A percentile compares a stretch with the other conserved stretches of the same genome.
phyloP scores from a whole-genome alignment of 2,797 vertebrate species.

The Oreochromis grahami region DNA sequence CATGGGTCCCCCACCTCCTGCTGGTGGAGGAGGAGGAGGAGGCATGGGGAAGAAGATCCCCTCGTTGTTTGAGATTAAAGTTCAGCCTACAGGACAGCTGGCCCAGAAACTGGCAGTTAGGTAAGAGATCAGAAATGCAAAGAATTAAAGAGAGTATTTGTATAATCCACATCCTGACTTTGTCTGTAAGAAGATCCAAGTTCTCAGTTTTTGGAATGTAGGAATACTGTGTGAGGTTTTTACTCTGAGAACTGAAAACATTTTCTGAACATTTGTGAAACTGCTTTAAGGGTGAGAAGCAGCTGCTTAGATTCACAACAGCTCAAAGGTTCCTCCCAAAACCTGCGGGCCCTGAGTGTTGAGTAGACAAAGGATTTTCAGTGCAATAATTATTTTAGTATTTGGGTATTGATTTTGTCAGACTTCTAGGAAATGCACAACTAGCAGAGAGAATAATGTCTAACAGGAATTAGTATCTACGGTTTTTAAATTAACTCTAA shows the following conservation, averaged over 20 bases:
- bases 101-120: constrained; percentile 93
- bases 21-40: constrained; percentile 27
- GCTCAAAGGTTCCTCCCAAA: neutral
- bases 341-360: neutral
- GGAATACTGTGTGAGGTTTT: neutral
- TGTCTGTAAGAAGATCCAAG: neutral
- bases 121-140: constrained; percentile 59
- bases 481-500: neutral
- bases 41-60: constrained; percentile 85
- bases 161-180: neutral
- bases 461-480: neutral
- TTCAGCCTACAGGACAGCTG: constrained; percentile 91
- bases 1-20: constrained; percentile 75
- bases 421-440: neutral
- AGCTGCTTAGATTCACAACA: neutral
- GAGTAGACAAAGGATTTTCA: neutral
- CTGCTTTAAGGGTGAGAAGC: neutral
- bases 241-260: neutral
- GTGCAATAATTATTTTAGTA: neutral
- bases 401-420: neutral
- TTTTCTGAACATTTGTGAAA: neutral
- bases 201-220: neutral
- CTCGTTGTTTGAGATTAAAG: constrained; percentile 93
- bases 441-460: neutral
- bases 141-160: neutral